These are phyloP conservation scores for Rotaria sp. DNA, from an alignment of 2,888 invertebrate species.

Conservation along the genomic window DNA sequence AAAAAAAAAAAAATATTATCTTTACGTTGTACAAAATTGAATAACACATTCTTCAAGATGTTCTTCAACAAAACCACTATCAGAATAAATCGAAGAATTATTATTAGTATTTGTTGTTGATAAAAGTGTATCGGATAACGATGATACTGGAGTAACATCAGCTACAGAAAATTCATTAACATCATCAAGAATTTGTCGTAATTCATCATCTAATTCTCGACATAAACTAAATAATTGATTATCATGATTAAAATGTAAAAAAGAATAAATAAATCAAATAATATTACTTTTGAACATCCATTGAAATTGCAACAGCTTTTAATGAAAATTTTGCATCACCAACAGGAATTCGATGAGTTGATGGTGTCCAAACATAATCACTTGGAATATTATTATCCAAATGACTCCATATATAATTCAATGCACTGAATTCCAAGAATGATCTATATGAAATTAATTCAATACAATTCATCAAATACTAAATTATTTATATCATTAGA, in stretches of 20 bases:
- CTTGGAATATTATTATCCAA: slow-evolving; percentile 15
- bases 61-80: slow-evolving; percentile 20
- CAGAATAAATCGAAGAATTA: not conserved
- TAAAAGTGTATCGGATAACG: not conserved
- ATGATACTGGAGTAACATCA: not conserved
- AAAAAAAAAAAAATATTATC: no score
- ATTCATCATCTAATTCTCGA: slow-evolving; percentile 6
- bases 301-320: slow-evolving; percentile 12
- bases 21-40: not conserved
- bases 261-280: not conserved
- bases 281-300: not conserved
- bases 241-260: not conserved
- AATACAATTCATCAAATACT: no score
- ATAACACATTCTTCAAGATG: slow-evolving; percentile 25
- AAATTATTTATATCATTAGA: no score
- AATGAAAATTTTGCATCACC: slow-evolving; percentile 22
- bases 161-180: slow-evolving; percentile 17
- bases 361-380: slow-evolving; percentile 26
- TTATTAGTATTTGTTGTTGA: not conserved
- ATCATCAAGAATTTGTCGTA: not conserved
- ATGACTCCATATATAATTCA: slow-evolving; percentile 20
- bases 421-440: not conserved
- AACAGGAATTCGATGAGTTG: not conserved
- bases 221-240: not conserved
- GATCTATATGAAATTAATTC: not conserved